phyloP scores from a whole-genome alignment of 2,888 invertebrate genomes.

The Harmothoe impar region DNA sequence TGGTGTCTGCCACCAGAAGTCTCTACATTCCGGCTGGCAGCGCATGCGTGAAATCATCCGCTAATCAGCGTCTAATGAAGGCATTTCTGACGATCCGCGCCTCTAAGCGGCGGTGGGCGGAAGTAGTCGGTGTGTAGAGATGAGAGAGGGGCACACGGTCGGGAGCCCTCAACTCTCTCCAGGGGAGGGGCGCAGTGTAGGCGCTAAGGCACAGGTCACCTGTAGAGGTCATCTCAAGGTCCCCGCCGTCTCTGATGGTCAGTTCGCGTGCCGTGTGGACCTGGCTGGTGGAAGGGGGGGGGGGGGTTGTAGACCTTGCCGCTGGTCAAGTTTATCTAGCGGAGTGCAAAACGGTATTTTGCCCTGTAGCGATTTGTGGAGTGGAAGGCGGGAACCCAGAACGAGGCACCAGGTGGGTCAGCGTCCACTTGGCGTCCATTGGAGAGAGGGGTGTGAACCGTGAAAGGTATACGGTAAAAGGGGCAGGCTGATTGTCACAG shows the following conservation, averaged over 20 bases:
- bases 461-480: too few relatives aligned
- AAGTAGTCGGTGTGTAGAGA: not conserved
- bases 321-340: constrained; percentile 1
- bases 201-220: not conserved
- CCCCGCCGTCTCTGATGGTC: not conserved
- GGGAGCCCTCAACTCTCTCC: not conserved
- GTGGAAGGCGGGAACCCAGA: not conserved
- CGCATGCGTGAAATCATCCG: not conserved
- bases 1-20: too few relatives aligned
- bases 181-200: not conserved
- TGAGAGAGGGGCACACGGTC: not conserved
- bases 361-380: not conserved
- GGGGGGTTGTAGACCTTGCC: not conserved
- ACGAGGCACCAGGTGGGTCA: not conserved
- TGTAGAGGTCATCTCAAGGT: constrained; percentile 17
- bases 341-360: constrained; percentile 7
- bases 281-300: not conserved
- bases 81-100: not conserved
- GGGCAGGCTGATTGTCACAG: not conserved
- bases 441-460: not conserved
- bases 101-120: not conserved
- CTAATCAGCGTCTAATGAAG: constrained; percentile 1
- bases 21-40: not conserved
- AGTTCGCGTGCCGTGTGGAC: constrained; percentile 11
- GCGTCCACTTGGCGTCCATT: constrained; percentile 22